A percentile compares a stretch with the other conserved stretches of the same genome.
These are phyloP conservation scores for Brotula barbata DNA, from an alignment of 2,797 vertebrate species.

Conservation along the genomic window DNA sequence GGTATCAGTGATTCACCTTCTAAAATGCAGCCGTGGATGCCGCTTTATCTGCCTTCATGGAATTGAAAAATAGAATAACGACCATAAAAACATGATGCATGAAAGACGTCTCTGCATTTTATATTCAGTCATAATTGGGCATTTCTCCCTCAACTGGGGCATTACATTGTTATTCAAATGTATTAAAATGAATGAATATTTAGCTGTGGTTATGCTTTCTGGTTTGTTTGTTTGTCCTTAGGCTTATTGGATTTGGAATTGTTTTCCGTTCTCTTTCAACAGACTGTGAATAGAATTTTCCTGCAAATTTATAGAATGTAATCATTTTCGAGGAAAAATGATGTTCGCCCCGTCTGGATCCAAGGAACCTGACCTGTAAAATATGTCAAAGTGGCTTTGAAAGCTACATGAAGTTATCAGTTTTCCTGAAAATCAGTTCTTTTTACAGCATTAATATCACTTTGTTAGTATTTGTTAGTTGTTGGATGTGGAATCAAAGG, in stretches of 20 bases:
- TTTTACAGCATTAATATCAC: too few relatives aligned
- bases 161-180: conserved; percentile 56
- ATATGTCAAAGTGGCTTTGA: too few relatives aligned
- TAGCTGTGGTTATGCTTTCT: conserved; percentile 16
- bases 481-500: too few relatives aligned
- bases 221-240: conserved; percentile 32
- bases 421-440: too few relatives aligned
- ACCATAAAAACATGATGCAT: not conserved
- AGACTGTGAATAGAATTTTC: too few relatives aligned
- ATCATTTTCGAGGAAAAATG: too few relatives aligned
- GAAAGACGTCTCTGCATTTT: conserved; percentile 14
- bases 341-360: too few relatives aligned
- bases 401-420: too few relatives aligned
- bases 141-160: conserved; percentile 26
- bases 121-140: conserved; percentile 25
- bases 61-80: not conserved
- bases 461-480: too few relatives aligned
- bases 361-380: too few relatives aligned
- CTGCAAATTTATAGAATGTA: too few relatives aligned
- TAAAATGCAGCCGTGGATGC: conserved; percentile 13
- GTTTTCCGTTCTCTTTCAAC: conserved; percentile 11
- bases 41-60: conserved; percentile 8
- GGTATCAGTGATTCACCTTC: not conserved
- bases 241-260: not conserved
- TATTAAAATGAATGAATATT: conserved; percentile 36